A percentile compares a stretch with the other conserved stretches of the same genome.
phyloP scores from a whole-genome alignment of 2,888 invertebrate genomes.

The Anorthoa munda region DNA sequence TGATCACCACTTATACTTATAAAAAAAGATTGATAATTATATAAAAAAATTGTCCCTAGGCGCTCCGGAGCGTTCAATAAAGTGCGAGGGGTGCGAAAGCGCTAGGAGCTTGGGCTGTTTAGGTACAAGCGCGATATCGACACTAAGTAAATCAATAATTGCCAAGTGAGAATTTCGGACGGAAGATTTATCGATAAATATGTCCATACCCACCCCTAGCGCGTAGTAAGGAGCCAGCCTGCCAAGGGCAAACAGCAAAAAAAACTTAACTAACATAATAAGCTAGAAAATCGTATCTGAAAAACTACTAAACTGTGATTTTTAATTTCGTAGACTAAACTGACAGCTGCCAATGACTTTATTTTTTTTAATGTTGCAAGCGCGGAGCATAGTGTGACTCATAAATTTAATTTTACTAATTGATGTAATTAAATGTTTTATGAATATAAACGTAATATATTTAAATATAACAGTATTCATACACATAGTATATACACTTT shows the following conservation, averaged over 20 bases:
- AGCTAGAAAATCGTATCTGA: not conserved
- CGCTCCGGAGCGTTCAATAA: not conserved
- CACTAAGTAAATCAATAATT: not conserved
- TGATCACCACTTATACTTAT: not conserved
- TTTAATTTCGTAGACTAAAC: no score
- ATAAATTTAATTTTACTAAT: no score
- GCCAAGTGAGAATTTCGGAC: not conserved
- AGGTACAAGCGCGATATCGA: constrained; percentile 1
- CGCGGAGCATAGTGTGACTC: no score
- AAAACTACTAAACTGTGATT: not conserved
- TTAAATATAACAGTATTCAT: no score
- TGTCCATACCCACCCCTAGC: not conserved
- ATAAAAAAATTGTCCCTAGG: not conserved
- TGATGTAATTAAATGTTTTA: no score
- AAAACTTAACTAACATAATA: not conserved
- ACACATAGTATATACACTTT: no score
- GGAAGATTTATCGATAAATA: constrained; percentile 1
- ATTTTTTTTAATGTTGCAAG: no score
- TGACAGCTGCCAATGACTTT: no score
- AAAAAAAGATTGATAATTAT: not conserved
- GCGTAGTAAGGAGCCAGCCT: constrained; percentile 19
- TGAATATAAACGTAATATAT: no score
- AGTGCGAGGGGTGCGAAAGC: not conserved
- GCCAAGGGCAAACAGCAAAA: constrained; percentile 25
- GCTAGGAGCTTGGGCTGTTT: not conserved